Evolutionary conservation across 1,140 invertebrate genomes (phyloP).

Genomic region (Myzus persicae): DNA sequence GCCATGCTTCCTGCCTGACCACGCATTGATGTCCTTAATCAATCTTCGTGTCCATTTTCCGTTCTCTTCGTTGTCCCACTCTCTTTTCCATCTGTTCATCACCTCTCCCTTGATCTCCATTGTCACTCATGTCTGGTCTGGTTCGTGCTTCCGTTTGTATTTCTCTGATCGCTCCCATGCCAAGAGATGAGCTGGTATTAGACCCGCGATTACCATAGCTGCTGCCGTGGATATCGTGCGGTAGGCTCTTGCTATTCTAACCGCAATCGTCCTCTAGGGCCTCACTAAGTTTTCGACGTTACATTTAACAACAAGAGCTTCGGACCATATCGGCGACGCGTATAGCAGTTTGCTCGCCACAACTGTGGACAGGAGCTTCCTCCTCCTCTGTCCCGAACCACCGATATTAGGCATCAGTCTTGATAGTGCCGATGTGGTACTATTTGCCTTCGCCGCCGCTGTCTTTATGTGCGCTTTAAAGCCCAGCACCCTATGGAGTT

Average conservation of each 20-base stretch:
- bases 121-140: background rate
- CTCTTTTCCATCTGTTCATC: background rate
- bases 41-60: no score
- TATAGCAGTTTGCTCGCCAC: no score
- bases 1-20: background rate
- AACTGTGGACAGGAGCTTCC: no score
- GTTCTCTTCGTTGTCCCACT: background rate
- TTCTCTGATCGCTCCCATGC: no score
- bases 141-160: background rate
- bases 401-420: background rate
- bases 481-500: background rate
- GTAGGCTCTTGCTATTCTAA: no score
- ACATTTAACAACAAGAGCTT: no score
- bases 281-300: no score
- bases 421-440: background rate
- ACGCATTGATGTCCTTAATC: background rate
- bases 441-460: background rate
- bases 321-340: no score
- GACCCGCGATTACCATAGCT: no score
- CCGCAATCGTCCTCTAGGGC: no score
- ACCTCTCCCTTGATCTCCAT: background rate
- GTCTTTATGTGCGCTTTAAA: background rate
- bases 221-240: no score
- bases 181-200: no score
- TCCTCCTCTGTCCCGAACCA: background rate